Evolutionary conservation across 1,140 invertebrate genomes (phyloP).

Genomic region (Pentalonia nigronervosa): DNA sequence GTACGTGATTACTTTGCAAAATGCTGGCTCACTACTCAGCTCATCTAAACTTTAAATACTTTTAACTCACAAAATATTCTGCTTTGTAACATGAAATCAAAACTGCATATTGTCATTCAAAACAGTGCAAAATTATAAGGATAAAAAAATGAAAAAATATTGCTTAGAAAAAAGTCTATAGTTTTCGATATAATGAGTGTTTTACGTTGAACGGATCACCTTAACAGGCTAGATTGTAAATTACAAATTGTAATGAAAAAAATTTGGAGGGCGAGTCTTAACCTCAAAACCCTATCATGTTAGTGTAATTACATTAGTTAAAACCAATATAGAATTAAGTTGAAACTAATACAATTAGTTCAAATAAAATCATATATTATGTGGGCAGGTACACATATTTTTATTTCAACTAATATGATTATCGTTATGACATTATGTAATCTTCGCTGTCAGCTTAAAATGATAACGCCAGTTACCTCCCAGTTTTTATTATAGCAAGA

Average conservation of each 20-base stretch:
- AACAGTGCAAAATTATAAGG: no score
- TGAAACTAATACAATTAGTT: neutral
- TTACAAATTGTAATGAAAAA: neutral
- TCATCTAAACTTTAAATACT: no score
- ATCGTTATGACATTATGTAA: neutral
- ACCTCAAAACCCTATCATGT: neutral
- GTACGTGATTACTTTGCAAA: no score
- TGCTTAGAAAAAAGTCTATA: no score
- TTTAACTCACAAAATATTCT: no score
- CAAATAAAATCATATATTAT: conserved; percentile 14
- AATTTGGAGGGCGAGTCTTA: neutral
- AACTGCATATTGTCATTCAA: no score
- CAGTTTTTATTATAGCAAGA: neutral
- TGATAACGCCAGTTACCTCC: neutral
- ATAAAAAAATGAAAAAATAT: no score
- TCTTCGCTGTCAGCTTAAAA: neutral
- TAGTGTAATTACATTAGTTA: neutral
- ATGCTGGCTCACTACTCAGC: no score
- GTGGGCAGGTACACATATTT: neutral
- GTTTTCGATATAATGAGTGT: no score
- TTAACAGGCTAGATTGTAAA: no score
- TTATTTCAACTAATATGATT: neutral
- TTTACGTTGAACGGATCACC: neutral
- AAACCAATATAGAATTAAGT: conserved; percentile 2
- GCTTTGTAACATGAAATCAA: no score